Conservation (phyloP, 2,797 vertebrate genomes). For the Anguilla obscura region DNA sequence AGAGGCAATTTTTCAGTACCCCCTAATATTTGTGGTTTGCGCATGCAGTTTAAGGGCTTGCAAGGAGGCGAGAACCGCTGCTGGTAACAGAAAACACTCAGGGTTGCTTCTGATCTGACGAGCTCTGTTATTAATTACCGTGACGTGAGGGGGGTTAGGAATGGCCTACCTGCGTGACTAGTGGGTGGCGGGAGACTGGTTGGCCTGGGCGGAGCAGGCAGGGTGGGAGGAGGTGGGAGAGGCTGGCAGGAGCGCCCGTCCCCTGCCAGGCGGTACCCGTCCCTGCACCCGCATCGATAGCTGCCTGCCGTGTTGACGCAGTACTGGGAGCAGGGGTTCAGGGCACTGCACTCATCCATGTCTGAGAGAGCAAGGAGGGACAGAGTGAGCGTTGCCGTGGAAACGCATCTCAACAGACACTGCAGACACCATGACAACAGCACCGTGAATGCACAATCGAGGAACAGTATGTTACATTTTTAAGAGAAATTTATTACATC, state of each 20-base stretch:
- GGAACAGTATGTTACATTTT: not conserved
- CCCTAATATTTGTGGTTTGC: not conserved
- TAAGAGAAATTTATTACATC: constrained; percentile 6
- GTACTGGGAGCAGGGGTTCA: constrained; percentile 70
- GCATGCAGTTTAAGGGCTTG: not conserved
- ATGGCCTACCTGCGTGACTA: constrained; percentile 57
- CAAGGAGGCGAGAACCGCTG: not conserved
- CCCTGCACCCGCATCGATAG: constrained; percentile 75
- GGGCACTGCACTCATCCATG: constrained; percentile 79
- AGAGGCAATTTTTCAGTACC: constrained; percentile 18
- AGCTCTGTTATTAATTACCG: not conserved
- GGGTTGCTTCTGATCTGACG: not conserved
- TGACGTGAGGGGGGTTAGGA: not conserved
- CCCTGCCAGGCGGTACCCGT: constrained; percentile 69
- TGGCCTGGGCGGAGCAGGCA: constrained; percentile 45
- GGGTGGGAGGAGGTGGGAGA: constrained; percentile 46
- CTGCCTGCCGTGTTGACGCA: constrained; percentile 83
- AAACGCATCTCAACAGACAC: not conserved
- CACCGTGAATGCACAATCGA: not conserved
- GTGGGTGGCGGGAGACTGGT: constrained; percentile 43
- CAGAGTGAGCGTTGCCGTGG: not conserved
- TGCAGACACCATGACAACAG: not conserved
- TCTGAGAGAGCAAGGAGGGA: constrained; percentile 64
- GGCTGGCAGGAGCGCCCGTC: constrained; percentile 67
- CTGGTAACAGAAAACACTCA: not conserved